Conservation (phyloP, 2,797 vertebrate species). For the Alectoris magna region DNA sequence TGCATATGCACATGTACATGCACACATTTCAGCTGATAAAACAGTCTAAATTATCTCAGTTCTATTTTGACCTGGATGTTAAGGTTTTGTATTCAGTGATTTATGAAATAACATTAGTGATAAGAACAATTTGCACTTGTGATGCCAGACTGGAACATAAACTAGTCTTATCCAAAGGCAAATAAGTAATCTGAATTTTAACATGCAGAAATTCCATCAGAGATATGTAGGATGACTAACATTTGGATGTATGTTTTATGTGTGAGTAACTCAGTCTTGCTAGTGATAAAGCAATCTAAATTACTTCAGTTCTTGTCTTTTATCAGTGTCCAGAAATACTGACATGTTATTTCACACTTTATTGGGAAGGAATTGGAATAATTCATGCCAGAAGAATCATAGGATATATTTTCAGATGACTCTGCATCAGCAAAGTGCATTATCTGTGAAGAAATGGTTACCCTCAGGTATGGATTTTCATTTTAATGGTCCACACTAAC, state of each 20-base stretch:
- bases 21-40: not conserved
- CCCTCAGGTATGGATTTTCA: not conserved
- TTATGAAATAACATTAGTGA: not conserved
- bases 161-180: not conserved
- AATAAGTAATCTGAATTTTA: not conserved
- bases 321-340: not conserved
- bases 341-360: slow-evolving; percentile 54
- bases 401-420: not conserved
- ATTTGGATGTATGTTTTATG: not conserved
- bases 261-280: not conserved
- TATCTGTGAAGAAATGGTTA: not conserved
- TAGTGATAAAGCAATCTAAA: not conserved
- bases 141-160: not conserved
- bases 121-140: not conserved
- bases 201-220: not conserved
- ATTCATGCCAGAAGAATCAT: not conserved
- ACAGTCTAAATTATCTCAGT: not conserved
- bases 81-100: not conserved
- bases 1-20: fast-evolving
- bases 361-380: slow-evolving; percentile 18
- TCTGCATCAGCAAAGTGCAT: not conserved
- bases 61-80: not conserved
- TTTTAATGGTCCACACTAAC: not conserved
- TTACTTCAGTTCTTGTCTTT: not conserved
- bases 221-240: not conserved